Percentiles rank a stretch among this genome's conserved stretches.
phyloP scores from a whole-genome alignment of 1,140 invertebrate species.

The Caenorhabditis inopinata region DNA sequence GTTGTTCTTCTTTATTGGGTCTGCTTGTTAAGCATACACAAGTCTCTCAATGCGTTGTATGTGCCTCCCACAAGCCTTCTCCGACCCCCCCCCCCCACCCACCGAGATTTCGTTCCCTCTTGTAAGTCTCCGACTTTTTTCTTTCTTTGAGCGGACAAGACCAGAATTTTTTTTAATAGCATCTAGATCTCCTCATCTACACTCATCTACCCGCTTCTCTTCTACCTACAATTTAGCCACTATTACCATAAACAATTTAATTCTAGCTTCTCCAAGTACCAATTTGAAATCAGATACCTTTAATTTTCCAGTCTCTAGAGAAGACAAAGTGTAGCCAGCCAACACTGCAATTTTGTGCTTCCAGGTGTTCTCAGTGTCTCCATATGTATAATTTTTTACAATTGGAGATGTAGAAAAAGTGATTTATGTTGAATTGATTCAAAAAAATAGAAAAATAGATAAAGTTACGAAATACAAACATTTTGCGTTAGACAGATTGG shows the following conservation, averaged over 20 bases:
- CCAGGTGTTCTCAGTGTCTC: too few species aligned
- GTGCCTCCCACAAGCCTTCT: not conserved
- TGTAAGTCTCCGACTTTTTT: constrained; percentile 26
- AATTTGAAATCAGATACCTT: too few species aligned
- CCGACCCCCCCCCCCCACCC: not conserved
- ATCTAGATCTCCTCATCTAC: not conserved
- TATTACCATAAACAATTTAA: not conserved
- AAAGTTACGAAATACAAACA: too few species aligned
- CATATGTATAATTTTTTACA: too few species aligned
- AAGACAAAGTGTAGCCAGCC: too few species aligned
- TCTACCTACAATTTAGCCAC: not conserved
- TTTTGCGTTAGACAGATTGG: not conserved
- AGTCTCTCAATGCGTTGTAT: constrained; percentile 24
- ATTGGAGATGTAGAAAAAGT: too few species aligned
- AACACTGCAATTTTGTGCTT: too few species aligned
- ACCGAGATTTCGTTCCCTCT: not conserved
- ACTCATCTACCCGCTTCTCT: not conserved
- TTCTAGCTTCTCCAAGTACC: not conserved
- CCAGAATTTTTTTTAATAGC: not conserved
- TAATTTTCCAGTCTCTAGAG: too few species aligned
- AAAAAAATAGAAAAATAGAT: too few species aligned
- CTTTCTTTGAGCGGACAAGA: not conserved
- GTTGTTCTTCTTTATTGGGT: not conserved
- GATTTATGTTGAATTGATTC: too few species aligned
- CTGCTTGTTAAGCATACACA: constrained; percentile 23